A percentile compares a stretch with the other conserved stretches of the same genome.
phyloP scores from a whole-genome alignment of 2,888 invertebrate species.

The Drosophila atroscutellata region DNA sequence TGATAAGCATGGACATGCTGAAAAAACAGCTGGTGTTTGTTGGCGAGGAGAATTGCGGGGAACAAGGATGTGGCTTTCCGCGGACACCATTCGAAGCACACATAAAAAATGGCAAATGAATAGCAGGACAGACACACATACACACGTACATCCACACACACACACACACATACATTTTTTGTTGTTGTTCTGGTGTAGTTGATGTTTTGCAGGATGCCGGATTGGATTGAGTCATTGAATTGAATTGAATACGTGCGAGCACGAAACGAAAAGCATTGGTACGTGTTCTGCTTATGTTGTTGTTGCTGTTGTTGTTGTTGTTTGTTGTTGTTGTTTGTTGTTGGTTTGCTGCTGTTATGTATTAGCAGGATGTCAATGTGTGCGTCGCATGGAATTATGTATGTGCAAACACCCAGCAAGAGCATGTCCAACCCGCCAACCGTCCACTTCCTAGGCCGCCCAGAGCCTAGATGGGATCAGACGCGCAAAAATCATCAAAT shows the following conservation, averaged over 20 bases:
- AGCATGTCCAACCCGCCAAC: not conserved
- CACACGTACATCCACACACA: slow-evolving; percentile 3
- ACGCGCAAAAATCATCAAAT: slow-evolving; percentile 77
- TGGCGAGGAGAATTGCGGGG: not conserved
- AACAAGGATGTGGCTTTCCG: slow-evolving; percentile 36
- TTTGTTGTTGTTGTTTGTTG: not conserved
- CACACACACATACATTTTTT: slow-evolving; percentile 8
- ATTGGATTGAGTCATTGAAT: slow-evolving; percentile 77
- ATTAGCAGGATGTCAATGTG: slow-evolving; percentile 78
- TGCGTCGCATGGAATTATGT: slow-evolving; percentile 70
- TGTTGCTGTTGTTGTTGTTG: slow-evolving; percentile 13
- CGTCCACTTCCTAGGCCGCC: not conserved
- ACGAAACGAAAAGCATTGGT: slow-evolving; percentile 60
- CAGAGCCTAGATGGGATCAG: slow-evolving; percentile 30
- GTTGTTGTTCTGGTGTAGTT: slow-evolving; percentile 17
- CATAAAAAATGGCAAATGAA: slow-evolving; percentile 62
- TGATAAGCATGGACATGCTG: slow-evolving; percentile 42
- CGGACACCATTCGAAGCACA: slow-evolving; percentile 37
- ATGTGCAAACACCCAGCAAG: slow-evolving; percentile 32
- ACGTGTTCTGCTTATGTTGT: slow-evolving; percentile 56
- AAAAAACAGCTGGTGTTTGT: slow-evolving; percentile 2
- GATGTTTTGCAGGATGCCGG: slow-evolving; percentile 55
- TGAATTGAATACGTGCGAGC: slow-evolving; percentile 78
- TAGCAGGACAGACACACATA: slow-evolving; percentile 38
- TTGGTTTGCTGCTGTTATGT: slow-evolving; percentile 49